Evolutionary conservation across 2,113 vertebrate species (phyloP).

Genomic region (Rhinoptilus africanus): DNA sequence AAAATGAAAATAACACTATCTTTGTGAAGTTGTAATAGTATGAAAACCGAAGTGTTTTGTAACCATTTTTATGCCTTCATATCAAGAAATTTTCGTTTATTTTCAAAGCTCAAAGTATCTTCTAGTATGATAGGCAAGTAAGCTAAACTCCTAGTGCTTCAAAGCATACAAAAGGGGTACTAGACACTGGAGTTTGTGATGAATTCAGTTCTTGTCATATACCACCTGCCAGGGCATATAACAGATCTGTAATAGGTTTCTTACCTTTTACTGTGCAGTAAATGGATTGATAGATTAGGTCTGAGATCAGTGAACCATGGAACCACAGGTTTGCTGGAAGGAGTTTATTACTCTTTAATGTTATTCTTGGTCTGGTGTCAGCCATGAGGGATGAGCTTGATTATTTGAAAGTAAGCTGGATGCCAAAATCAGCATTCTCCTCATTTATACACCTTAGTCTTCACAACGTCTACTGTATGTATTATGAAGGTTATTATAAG

Average conservation of each 20-base stretch:
- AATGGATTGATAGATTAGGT: conserved; percentile 81
- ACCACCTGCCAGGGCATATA: conserved; percentile 72
- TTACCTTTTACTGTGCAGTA: conserved; percentile 77
- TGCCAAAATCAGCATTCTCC: conserved; percentile 72
- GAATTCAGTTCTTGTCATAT: conserved; percentile 69
- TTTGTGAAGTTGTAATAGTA: conserved; percentile 47
- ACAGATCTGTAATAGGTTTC: conserved; percentile 75
- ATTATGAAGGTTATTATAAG: conserved; percentile 65
- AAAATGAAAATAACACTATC: conserved; percentile 43
- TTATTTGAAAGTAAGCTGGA: conserved; percentile 76
- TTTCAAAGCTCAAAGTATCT: conserved; percentile 37
- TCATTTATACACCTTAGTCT: conserved; percentile 76
- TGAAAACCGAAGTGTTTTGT: conserved; percentile 38
- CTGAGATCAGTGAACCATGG: conserved; percentile 71
- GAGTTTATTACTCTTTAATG: conserved; percentile 81
- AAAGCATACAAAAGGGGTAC: conserved; percentile 38
- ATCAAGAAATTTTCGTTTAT: conserved; percentile 30
- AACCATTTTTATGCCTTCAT: conserved; percentile 28
- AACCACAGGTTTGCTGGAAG: conserved; percentile 73
- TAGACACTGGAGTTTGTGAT: conserved; percentile 34
- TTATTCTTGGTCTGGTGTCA: conserved; percentile 77
- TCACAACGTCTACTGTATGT: conserved; percentile 31
- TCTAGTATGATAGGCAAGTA: conserved; percentile 20
- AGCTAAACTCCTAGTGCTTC: conserved; percentile 59
- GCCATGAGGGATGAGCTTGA: conserved; percentile 77